These are phyloP conservation scores for Paraplagusia blochii DNA, from an alignment of 2,113 vertebrate species.

Conservation along the genomic window DNA sequence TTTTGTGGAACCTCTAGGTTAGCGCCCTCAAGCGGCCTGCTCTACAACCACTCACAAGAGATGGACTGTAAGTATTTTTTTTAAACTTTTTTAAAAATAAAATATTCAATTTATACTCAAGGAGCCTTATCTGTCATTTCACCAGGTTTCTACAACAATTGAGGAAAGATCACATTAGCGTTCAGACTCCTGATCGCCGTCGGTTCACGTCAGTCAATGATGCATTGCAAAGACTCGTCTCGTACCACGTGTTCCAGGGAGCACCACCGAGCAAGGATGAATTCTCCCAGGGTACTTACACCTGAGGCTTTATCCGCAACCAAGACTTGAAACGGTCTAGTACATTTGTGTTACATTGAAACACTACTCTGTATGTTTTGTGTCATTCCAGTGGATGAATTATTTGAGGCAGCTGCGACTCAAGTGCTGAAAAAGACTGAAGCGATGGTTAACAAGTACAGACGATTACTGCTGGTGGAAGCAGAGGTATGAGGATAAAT, in stretches of 20 bases:
- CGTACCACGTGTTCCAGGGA: constrained; percentile 94
- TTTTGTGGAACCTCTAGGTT: constrained; percentile 32
- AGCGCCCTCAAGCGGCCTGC: constrained; percentile 84
- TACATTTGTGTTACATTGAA: neutral
- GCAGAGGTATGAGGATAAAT: constrained; percentile 81
- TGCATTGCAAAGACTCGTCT: constrained; percentile 84
- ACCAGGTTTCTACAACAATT: constrained; percentile 87
- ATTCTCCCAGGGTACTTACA: constrained; percentile 74
- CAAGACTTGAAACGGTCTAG: neutral
- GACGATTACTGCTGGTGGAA: constrained; percentile 92
- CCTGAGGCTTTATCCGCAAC: neutral
- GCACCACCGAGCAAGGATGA: constrained; percentile 84
- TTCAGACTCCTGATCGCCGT: constrained; percentile 80
- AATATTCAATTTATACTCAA: neutral
- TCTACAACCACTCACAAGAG: constrained; percentile 87
- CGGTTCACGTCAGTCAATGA: constrained; percentile 84
- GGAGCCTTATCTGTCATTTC: neutral
- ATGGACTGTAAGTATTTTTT: constrained; percentile 86
- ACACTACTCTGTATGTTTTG: neutral
- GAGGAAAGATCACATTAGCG: constrained; percentile 83
- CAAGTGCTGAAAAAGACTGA: constrained; percentile 92
- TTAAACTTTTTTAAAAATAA: neutral
- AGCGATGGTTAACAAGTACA: constrained; percentile 96
- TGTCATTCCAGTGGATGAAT: constrained; percentile 82
- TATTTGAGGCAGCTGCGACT: constrained; percentile 89